A percentile compares a stretch with the other conserved stretches of the same genome.
These are phyloP conservation scores for Homalodisca vitripennis DNA, from an alignment of 1,140 invertebrate species.

Conservation along the genomic window DNA sequence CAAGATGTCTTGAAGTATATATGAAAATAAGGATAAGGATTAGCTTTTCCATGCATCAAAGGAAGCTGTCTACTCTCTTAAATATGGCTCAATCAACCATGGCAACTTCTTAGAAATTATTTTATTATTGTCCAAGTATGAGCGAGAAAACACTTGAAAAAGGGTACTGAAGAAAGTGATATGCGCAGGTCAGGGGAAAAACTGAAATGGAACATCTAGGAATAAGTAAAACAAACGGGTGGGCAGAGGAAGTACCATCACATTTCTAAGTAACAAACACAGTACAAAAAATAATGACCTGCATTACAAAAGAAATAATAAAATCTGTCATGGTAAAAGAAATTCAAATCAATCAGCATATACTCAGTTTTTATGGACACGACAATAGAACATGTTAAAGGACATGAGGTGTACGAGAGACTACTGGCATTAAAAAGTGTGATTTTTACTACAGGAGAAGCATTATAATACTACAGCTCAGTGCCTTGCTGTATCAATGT, in stretches of 20 bases:
- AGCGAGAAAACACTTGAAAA: slow-evolving; percentile 11
- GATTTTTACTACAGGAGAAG: too few species aligned
- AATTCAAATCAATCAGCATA: neutral
- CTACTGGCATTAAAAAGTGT: too few species aligned
- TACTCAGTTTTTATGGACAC: slow-evolving; percentile 7
- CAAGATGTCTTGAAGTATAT: neutral
- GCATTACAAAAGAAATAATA: neutral
- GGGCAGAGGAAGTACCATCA: neutral
- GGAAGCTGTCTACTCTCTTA: neutral
- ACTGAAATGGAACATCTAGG: neutral
- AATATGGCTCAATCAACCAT: neutral
- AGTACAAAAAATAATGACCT: neutral
- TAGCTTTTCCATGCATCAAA: neutral
- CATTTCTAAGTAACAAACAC: slow-evolving; percentile 1
- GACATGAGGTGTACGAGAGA: too few species aligned
- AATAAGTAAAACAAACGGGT: neutral
- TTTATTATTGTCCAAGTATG: neutral
- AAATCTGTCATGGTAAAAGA: neutral
- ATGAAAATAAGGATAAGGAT: neutral
- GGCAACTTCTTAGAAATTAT: slow-evolving; percentile 7
- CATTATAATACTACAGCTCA: too few species aligned
- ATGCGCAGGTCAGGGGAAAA: neutral
- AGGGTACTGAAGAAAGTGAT: neutral
- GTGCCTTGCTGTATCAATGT: too few species aligned
- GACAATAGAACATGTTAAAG: too few species aligned